phyloP scores from a whole-genome alignment of 2,113 vertebrate species.

The Herpailurus yagouaroundi region DNA sequence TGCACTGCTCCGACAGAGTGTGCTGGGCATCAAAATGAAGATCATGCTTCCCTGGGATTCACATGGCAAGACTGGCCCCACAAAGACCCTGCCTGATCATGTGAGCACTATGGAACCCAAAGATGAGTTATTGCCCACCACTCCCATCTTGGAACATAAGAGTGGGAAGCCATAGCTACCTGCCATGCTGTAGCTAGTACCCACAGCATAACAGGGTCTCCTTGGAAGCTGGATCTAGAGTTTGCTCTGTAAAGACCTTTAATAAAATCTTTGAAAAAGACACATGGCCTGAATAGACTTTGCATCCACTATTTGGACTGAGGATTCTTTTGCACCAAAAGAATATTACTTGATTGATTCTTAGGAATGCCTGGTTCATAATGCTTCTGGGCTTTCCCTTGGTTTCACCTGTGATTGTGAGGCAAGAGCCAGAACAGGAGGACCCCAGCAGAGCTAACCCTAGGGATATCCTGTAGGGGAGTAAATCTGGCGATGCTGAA shows the following conservation, averaged over 20 bases:
- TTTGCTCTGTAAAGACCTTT: conserved; percentile 74
- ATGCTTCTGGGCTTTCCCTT: neutral
- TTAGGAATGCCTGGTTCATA: neutral
- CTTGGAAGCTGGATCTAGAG: neutral
- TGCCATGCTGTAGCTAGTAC: conserved; percentile 90
- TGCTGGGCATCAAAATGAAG: neutral
- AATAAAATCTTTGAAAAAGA: conserved; percentile 81
- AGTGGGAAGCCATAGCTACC: neutral
- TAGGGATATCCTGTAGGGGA: neutral
- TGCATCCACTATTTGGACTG: neutral
- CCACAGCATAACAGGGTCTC: conserved; percentile 88
- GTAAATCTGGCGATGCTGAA: neutral
- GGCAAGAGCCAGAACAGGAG: neutral
- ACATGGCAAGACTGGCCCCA: neutral
- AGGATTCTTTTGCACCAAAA: neutral
- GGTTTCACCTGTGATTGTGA: neutral
- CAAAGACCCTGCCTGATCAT: neutral
- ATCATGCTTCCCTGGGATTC: neutral
- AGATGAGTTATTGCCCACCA: conserved; percentile 93
- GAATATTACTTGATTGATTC: neutral
- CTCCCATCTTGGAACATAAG: conserved; percentile 85
- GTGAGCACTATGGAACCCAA: conserved; percentile 95
- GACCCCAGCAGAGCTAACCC: neutral
- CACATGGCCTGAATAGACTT: neutral
- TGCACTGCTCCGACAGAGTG: conserved; percentile 74